Percentiles rank a stretch among this genome's conserved stretches.
Evolutionary conservation across 2,113 vertebrate genomes (phyloP).

Genomic region (Pelmatolapia mariae): DNA sequence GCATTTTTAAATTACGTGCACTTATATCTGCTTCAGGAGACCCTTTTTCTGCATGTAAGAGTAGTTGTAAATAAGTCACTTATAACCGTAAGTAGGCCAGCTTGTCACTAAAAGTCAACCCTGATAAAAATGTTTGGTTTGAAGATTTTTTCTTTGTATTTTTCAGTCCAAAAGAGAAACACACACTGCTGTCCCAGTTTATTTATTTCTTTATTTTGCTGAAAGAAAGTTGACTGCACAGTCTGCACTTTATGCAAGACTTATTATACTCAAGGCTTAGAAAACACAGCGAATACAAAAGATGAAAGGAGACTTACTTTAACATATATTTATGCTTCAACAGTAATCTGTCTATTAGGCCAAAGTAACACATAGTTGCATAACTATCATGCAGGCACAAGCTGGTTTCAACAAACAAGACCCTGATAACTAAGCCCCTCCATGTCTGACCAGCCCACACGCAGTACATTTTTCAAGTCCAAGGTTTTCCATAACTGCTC

Average conservation of each 20-base stretch:
- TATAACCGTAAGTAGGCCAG: neutral
- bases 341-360: slow-evolving; percentile 18
- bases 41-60: neutral
- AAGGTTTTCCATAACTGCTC: slow-evolving; percentile 38
- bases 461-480: slow-evolving; percentile 16
- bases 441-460: neutral
- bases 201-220: neutral
- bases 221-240: neutral
- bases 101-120: neutral
- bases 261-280: slow-evolving; percentile 1
- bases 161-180: neutral
- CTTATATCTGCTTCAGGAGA: neutral
- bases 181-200: neutral
- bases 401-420: slow-evolving; percentile 32
- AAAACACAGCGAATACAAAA: slow-evolving; percentile 18
- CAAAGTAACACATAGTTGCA: slow-evolving; percentile 28
- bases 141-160: neutral
- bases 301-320: slow-evolving; percentile 37
- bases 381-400: slow-evolving; percentile 25
- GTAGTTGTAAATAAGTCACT: neutral
- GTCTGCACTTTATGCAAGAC: neutral
- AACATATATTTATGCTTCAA: slow-evolving; percentile 1
- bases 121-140: neutral
- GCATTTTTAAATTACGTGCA: neutral
- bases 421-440: slow-evolving; percentile 24